Evolutionary conservation across 1,140 invertebrate genomes (phyloP).

Genomic region (Macrosteles quadrilineatus): DNA sequence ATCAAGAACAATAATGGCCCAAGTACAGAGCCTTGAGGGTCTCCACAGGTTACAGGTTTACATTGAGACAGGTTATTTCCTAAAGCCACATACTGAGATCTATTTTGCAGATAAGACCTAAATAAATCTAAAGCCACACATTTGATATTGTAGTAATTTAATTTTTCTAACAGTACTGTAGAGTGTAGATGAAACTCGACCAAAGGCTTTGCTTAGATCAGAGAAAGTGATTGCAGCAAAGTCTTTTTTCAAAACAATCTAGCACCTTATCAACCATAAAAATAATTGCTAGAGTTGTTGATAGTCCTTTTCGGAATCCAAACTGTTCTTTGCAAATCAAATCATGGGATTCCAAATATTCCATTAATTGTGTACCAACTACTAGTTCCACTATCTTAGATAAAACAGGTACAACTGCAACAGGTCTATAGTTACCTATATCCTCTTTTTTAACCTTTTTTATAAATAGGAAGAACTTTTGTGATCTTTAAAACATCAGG

Average conservation of each 20-base stretch:
- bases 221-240: constrained; percentile 10
- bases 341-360: not conserved
- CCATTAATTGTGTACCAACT: constrained; percentile 8
- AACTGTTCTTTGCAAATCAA: constrained; percentile 17
- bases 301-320: constrained; percentile 18
- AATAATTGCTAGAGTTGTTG: constrained; percentile 12
- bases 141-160: constrained; percentile 10
- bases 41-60: constrained; percentile 13
- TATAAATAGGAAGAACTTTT: constrained; percentile 17
- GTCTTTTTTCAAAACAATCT: not conserved
- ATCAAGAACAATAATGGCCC: not conserved
- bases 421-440: not conserved
- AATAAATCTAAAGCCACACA: too few species aligned
- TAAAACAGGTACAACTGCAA: constrained; percentile 20
- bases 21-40: constrained; percentile 17
- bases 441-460: constrained; percentile 20
- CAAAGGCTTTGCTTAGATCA: not conserved
- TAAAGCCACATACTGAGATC: not conserved
- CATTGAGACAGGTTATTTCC: not conserved
- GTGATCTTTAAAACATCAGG: constrained; percentile 2
- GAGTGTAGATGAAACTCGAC: too few species aligned
- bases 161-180: not conserved
- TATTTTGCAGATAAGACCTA: not conserved
- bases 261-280: not conserved
- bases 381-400: constrained; percentile 12